phyloP scores from a whole-genome alignment of 1,140 invertebrate genomes.

The Lethrus apterus region DNA sequence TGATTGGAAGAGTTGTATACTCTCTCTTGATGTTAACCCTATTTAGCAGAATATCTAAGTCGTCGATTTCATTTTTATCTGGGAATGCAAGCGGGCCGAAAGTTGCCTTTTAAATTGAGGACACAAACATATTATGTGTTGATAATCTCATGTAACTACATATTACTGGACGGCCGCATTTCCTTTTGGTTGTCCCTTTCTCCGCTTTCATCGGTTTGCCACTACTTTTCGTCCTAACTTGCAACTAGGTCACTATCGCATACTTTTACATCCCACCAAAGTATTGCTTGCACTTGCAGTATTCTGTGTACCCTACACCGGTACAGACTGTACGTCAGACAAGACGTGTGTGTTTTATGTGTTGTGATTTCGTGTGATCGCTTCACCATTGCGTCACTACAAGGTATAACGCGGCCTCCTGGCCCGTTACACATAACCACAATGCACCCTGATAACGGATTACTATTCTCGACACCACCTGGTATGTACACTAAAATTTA shows the following conservation, averaged over 20 bases:
- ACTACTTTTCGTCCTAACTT: conserved; percentile 33
- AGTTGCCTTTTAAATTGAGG: conserved; percentile 30
- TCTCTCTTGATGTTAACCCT: conserved; percentile 22
- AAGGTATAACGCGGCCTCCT: conserved; percentile 25
- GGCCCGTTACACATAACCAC: conserved; percentile 30
- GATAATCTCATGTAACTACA: conserved; percentile 41
- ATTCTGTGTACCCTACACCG: conserved; percentile 15
- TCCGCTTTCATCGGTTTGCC: conserved; percentile 40
- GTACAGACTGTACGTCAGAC: conserved; percentile 17
- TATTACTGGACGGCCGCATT: conserved; percentile 37
- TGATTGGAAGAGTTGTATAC: no score
- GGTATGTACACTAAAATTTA: conserved; percentile 28
- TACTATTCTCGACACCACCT: conserved; percentile 34
- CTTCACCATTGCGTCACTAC: conserved; percentile 32
- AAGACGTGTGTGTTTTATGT: conserved; percentile 20
- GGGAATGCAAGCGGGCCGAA: conserved; percentile 31
- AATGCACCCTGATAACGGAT: conserved; percentile 37
- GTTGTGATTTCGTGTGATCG: conserved; percentile 19
- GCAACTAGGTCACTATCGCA: conserved; percentile 41
- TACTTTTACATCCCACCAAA: conserved; percentile 36
- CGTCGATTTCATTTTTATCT: conserved; percentile 35
- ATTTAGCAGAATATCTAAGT: conserved; percentile 25
- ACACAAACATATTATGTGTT: conserved; percentile 37
- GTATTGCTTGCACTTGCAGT: conserved; percentile 26
- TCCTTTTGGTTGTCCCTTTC: conserved; percentile 40